phyloP scores from a whole-genome alignment of 2,113 vertebrate genomes.

The human (Homo sapiens) region DNA sequence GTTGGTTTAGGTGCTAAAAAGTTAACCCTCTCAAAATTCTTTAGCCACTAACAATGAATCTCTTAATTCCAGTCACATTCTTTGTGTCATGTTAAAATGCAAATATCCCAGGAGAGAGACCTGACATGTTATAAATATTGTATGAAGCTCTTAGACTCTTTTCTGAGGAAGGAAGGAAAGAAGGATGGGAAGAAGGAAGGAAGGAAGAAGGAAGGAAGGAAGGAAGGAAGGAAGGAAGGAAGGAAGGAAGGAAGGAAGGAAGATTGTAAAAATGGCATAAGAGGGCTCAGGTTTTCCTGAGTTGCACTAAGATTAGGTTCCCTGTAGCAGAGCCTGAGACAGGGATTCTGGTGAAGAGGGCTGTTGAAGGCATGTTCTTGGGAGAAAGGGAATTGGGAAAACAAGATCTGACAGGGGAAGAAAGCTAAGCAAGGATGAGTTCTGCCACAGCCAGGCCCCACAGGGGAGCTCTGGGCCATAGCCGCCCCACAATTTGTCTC shows the following conservation, averaged over 20 bases:
- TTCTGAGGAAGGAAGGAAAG: background rate
- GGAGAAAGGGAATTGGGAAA: background rate
- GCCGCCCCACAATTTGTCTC: rapidly evolving
- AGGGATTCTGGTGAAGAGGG: background rate
- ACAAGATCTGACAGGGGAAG: background rate
- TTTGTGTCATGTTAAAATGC: background rate
- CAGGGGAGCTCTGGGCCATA: rapidly evolving
- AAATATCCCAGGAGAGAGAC: background rate
- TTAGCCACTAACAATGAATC: background rate
- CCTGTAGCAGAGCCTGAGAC: background rate
- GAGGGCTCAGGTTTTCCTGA: background rate
- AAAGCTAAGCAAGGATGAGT: background rate
- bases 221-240: background rate
- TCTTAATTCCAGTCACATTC: background rate
- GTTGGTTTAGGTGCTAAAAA: background rate
- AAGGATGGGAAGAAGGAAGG: background rate
- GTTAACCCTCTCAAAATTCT: background rate
- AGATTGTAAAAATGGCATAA: background rate
- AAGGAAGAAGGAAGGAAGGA: too few relatives aligned
- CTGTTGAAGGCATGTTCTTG: background rate
- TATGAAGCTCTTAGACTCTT: background rate
- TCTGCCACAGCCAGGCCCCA: rapidly evolving
- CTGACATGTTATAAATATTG: background rate
- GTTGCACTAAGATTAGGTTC: too few relatives aligned
- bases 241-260: background rate